phyloP scores from a whole-genome alignment of 1,140 invertebrate genomes.

The roundworm (Caenorhabditis elegans) region WBcel235 BX284604.4:12822501-12823000 shows the following conservation, averaged over 20 bases:
- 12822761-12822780: background rate
- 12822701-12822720: background rate
- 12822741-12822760: constrained; percentile 6
- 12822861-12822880: background rate
- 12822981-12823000: background rate
- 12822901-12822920: background rate
- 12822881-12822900: background rate
- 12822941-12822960: background rate
- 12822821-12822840: too few species aligned
- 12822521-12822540: too few species aligned
- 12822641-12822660: too few species aligned
- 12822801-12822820: background rate
- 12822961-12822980: constrained; percentile 7
- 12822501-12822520: too few species aligned
- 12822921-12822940: background rate
- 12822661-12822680: too few species aligned
- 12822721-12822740: background rate
- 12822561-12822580: too few species aligned
- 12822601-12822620: too few species aligned
- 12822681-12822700: too few species aligned
- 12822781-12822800: background rate
- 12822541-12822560: too few species aligned
- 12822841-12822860: too few species aligned
- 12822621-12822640: too few species aligned
- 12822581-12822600: too few species aligned